phyloP scores from a whole-genome alignment of 1,140 invertebrate species.

The Dendrolimus kikuchii region DNA sequence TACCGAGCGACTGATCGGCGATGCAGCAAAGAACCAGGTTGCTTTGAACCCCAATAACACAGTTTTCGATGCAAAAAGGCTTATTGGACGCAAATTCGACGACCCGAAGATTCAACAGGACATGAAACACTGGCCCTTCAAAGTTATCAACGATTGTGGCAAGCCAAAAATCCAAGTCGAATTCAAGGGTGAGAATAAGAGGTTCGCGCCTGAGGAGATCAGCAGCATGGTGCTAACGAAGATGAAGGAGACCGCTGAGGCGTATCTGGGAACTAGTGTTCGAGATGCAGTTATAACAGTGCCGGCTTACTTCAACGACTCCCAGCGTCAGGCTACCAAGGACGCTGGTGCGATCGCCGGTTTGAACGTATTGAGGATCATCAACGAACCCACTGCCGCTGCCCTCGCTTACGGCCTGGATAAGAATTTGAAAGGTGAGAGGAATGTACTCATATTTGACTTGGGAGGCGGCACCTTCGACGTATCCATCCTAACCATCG shows the following conservation, averaged over 20 bases:
- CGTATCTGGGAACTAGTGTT: conserved; percentile 81
- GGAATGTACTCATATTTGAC: conserved; percentile 72
- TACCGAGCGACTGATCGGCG: conserved; percentile 83
- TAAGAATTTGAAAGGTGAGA: conserved; percentile 81
- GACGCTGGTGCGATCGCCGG: conserved; percentile 80
- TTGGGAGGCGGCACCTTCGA: conserved; percentile 76
- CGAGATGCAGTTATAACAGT: conserved; percentile 85
- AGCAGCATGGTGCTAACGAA: conserved; percentile 85
- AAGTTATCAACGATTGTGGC: conserved; percentile 76
- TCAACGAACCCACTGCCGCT: conserved; percentile 83
- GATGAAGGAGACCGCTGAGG: conserved; percentile 88
- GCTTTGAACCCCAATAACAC: conserved; percentile 72
- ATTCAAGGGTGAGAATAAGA: conserved; percentile 82
- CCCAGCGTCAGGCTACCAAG: conserved; percentile 91
- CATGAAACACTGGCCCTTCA: conserved; percentile 85
- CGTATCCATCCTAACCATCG: conserved; percentile 82
- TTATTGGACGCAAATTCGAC: conserved; percentile 78
- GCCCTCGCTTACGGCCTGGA: conserved; percentile 84
- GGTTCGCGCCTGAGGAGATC: conserved; percentile 84
- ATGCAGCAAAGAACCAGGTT: conserved; percentile 81
- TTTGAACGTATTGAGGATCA: conserved; percentile 79
- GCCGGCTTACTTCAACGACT: conserved; percentile 93
- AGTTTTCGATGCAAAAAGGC: conserved; percentile 71
- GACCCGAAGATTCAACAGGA: conserved; percentile 82
- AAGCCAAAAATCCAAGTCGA: conserved; percentile 82